A percentile compares a stretch with the other conserved stretches of the same genome.
These are phyloP conservation scores for Stylophora pistillata DNA, from an alignment of 64 coral and sea anemone genomes.

Conservation along the genomic window DNA sequence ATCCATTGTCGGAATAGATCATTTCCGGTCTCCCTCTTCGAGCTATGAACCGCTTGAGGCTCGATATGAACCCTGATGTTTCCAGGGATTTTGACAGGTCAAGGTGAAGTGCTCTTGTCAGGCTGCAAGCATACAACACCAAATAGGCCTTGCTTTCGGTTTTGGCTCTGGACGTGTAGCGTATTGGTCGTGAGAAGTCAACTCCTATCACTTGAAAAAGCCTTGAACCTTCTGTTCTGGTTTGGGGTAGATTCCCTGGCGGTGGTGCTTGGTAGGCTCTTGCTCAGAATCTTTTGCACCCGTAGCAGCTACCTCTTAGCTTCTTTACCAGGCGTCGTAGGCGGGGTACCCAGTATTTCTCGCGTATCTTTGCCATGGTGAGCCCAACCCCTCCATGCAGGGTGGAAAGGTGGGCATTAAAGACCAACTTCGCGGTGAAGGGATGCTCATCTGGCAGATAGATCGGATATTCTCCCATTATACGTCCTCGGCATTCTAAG, in stretches of 20 bases:
- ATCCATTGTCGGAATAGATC: constrained; percentile 58
- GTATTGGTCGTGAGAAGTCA: constrained; percentile 48
- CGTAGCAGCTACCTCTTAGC: constrained; percentile 42
- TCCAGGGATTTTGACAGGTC: constrained; percentile 30
- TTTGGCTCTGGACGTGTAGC: constrained; percentile 39
- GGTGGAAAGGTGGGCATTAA: constrained; percentile 21
- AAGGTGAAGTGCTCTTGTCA: constrained; percentile 10
- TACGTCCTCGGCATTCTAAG: constrained; percentile 32
- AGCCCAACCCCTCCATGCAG: constrained; percentile 47
- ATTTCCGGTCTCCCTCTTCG: constrained; percentile 49
- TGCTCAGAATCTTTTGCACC: constrained; percentile 49
- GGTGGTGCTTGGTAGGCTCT: constrained; percentile 49
- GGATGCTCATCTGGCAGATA: constrained; percentile 33
- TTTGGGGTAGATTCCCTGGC: constrained; percentile 45
- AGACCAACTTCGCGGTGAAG: constrained; percentile 8
- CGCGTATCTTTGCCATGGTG: constrained; percentile 36
- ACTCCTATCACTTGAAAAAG: too few species aligned
- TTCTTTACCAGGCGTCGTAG: constrained; percentile 59
- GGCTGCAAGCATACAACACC: constrained; percentile 54
- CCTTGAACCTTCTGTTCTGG: constrained; percentile 5
- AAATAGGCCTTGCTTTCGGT: background rate
- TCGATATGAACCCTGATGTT: constrained; percentile 52
- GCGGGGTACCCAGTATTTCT: constrained; percentile 59
- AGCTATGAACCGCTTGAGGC: constrained; percentile 48
- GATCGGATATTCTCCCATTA: constrained; percentile 27